Evolutionary conservation across 1,140 invertebrate genomes (phyloP), one percentile per base, ranked within the genome.

Genomic region (Calephelis virginiensis): DNA sequence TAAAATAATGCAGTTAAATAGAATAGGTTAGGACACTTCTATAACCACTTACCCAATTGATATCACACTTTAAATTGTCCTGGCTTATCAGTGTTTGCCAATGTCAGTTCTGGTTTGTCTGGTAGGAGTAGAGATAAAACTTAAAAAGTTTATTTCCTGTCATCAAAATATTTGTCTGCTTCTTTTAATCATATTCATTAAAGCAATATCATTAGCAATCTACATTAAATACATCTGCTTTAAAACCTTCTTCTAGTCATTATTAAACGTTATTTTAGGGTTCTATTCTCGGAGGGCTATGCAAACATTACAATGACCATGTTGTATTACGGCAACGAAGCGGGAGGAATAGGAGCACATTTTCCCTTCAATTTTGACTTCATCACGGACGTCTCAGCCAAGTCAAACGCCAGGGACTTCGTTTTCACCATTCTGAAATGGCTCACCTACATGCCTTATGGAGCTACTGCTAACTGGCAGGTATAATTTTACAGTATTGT

Each of bases 321-420:
- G 77, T 74, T 90, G 37, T 96, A 94, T 74, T 97, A 92, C 65
- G 92, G 91, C 10, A 85, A 91, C 67, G 82, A 79, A n/a, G 67
- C 67, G 0, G 82, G 84, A n/a, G 63, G 63, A 0, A 71, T 72
- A 13, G 94, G 95, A 3, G 91, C 93, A 1, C 92, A 95, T 62
- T 92, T 96, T 48, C 94, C 95, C 0, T 95, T 96, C 77, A 96
- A 96, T 81, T 95, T 96, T 72, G 89, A 93, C 65, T 92, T 94
- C 47, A 93, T 95, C 28, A 92, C 83, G 0, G 83, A 93, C 5
- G 81, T 93, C 10, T 75, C 83, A 0, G 71, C 74, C 0, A 64
- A 75, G 0, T 93, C 92, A 0, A 89, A 72, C 40, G 89, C 93
- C 0, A 60, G 76, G 12, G 82, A 92, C 9, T 90, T 94, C n/a